Evolutionary conservation across 2,797 vertebrate species (phyloP).

Genomic region (Pygocentrus nattereri): DNA sequence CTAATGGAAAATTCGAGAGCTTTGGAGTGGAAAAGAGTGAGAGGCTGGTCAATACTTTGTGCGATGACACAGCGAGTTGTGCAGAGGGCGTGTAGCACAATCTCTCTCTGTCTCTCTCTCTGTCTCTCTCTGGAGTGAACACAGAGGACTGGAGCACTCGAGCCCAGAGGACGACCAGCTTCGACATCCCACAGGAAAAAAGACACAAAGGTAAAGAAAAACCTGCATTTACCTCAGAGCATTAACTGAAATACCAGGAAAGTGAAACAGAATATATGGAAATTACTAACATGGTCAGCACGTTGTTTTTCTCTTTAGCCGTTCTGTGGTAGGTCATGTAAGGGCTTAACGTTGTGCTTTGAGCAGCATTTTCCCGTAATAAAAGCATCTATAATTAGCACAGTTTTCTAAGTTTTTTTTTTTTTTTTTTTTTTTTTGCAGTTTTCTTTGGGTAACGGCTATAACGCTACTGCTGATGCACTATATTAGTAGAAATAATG

Average conservation of each 20-base stretch:
- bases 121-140: not conserved
- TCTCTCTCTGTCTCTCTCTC: not conserved
- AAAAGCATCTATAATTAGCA: not conserved
- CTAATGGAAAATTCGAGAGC: not conserved
- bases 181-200: not conserved
- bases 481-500: too few species aligned
- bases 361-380: too few species aligned
- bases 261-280: not conserved
- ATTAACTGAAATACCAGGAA: not conserved
- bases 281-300: not conserved
- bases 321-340: too few species aligned
- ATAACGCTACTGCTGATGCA: too few species aligned
- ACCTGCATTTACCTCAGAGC: not conserved
- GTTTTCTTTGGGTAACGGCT: too few species aligned
- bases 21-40: not conserved
- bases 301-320: not conserved
- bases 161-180: not conserved
- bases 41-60: not conserved
- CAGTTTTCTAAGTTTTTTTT: not conserved
- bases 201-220: conserved; percentile 30
- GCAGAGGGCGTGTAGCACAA: not conserved
- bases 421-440: too few species aligned
- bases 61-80: conserved; percentile 24
- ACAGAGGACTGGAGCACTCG: not conserved
- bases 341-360: not conserved